A percentile compares a stretch with the other conserved stretches of the same genome.
Conservation (phyloP, 1,140 invertebrate species). For the Pogonomyrmex barbatus region DNA sequence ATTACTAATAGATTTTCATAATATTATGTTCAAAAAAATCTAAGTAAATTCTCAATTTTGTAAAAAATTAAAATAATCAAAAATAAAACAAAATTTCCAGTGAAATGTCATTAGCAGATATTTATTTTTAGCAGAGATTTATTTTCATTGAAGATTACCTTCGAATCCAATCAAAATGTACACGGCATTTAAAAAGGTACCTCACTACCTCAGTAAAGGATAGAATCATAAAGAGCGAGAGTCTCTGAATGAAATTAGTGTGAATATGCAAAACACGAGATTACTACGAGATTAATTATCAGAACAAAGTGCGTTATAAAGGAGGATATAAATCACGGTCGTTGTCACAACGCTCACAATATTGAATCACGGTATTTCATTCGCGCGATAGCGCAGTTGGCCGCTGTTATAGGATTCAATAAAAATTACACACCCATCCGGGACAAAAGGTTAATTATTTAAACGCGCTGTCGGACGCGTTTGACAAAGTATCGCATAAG, state of each 20-base stretch:
- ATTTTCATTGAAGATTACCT: conserved; percentile 33
- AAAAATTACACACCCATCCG: conserved; percentile 63
- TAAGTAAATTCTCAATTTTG: neutral
- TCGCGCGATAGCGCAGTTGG: conserved; percentile 10
- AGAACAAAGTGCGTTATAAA: conserved; percentile 47
- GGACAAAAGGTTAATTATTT: conserved; percentile 68
- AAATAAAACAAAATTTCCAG: neutral
- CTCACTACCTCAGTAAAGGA: neutral
- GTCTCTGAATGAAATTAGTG: conserved; percentile 19
- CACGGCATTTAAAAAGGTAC: neutral
- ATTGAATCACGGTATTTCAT: conserved; percentile 58
- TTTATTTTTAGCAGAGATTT: neutral
- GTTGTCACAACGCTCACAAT: conserved; percentile 46
- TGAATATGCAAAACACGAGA: conserved; percentile 35
- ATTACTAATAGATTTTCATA: neutral
- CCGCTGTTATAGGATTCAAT: conserved; percentile 52
- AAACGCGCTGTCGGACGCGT: conserved; percentile 54
- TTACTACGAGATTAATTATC: conserved; percentile 50
- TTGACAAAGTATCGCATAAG: conserved; percentile 65
- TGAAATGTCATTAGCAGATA: neutral
- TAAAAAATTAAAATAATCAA: no score
- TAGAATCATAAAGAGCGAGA: neutral
- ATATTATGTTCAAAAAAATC: neutral
- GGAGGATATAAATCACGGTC: conserved; percentile 49
- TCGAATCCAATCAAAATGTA: neutral